Conservation (phyloP, 2,888 invertebrate genomes). For the Ganaspis brasiliensis region DNA sequence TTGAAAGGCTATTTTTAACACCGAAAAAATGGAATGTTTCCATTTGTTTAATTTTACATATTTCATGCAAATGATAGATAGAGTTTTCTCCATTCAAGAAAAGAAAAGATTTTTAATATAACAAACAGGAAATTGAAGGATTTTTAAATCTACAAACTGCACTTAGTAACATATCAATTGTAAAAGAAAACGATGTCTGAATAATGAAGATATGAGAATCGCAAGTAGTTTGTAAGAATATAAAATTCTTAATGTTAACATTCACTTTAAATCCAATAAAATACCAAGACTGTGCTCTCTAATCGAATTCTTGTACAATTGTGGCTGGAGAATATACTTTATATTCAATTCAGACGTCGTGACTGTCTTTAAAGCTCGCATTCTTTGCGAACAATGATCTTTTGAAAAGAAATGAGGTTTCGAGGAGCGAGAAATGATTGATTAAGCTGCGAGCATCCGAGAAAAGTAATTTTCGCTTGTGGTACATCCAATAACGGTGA, state of each 20-base stretch:
- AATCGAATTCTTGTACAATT: slow-evolving; percentile 12
- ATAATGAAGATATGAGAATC: not conserved
- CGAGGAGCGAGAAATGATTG: slow-evolving; percentile 25
- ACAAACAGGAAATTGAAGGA: not conserved
- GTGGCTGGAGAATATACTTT: slow-evolving; percentile 10
- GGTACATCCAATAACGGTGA: slow-evolving; percentile 43
- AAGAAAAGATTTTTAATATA: not conserved
- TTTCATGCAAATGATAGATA: no score
- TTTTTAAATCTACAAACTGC: no score
- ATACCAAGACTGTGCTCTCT: not conserved
- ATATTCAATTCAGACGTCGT: not conserved
- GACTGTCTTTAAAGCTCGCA: slow-evolving; percentile 15
- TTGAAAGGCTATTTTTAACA: not conserved
- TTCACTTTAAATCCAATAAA: slow-evolving; percentile 21
- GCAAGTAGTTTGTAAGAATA: not conserved
- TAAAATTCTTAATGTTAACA: slow-evolving; percentile 14
- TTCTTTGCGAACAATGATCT: slow-evolving; percentile 32
- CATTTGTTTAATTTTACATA: no score
- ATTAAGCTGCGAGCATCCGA: slow-evolving; percentile 18
- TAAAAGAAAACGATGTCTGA: not conserved
- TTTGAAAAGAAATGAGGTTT: not conserved
- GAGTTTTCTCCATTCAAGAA: no score
- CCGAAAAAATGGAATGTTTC: not conserved
- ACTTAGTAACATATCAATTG: no score
- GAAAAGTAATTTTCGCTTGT: slow-evolving; percentile 48